Evolutionary conservation across 2,797 vertebrate species (phyloP).

Genomic region (Avahi laniger): DNA sequence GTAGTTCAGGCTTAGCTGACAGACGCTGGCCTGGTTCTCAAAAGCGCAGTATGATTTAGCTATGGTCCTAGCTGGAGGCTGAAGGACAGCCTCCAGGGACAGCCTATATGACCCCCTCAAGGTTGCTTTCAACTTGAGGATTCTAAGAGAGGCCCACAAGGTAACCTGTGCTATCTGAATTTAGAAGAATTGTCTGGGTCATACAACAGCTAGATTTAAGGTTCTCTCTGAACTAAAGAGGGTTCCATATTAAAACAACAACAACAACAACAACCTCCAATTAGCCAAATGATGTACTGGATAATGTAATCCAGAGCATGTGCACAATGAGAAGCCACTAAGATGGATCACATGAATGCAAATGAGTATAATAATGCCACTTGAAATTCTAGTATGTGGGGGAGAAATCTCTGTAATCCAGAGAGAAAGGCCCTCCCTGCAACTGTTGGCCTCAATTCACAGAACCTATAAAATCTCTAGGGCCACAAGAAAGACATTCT

Average conservation of each 20-base stretch:
- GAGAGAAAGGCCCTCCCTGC: background rate
- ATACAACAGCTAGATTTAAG: background rate
- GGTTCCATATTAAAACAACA: background rate
- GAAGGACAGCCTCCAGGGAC: background rate
- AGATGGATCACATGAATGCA: background rate
- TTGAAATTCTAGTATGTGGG: constrained; percentile 30
- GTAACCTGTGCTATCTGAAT: background rate
- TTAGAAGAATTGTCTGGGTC: background rate
- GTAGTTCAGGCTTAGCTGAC: background rate
- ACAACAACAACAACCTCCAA: background rate
- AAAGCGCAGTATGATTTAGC: background rate
- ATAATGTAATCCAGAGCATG: background rate
- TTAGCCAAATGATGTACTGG: background rate
- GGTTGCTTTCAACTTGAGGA: background rate
- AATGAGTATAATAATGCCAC: constrained; percentile 48
- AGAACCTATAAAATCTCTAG: background rate
- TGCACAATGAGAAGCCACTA: background rate
- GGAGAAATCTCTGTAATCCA: background rate
- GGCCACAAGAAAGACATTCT: background rate
- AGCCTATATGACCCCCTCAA: background rate
- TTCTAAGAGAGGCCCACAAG: background rate
- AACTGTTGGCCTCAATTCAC: constrained; percentile 33
- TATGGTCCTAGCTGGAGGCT: background rate
- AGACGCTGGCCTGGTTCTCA: constrained; percentile 9
- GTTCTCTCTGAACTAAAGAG: constrained; percentile 1